phyloP scores from a whole-genome alignment of 2,113 vertebrate genomes.

The Mesembrinibis cayennensis region DNA sequence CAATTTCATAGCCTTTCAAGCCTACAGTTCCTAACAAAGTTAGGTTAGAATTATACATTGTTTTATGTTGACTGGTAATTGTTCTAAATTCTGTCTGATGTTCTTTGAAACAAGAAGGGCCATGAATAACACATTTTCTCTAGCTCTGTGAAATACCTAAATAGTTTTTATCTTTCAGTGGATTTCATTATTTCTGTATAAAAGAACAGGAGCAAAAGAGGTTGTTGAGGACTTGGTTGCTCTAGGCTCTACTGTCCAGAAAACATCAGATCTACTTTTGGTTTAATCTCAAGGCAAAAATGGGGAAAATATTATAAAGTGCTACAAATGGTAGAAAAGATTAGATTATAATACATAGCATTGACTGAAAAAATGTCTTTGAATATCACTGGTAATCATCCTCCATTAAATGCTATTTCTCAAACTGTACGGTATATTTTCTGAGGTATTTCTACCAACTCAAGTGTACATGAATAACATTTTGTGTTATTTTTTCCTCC shows the following conservation, averaged over 20 bases:
- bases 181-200: neutral
- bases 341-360: neutral
- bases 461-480: neutral
- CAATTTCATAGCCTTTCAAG: neutral
- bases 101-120: neutral
- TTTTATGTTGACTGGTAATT: neutral
- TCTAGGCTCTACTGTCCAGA: neutral
- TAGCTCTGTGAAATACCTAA: neutral
- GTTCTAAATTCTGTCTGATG: neutral
- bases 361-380: neutral
- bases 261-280: neutral
- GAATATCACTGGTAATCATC: neutral
- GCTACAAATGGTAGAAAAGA: neutral
- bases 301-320: neutral
- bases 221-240: neutral
- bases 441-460: neutral
- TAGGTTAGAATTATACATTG: neutral
- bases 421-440: neutral
- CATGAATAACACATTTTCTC: neutral
- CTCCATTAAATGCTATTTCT: neutral
- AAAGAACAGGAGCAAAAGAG: neutral
- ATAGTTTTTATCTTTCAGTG: neutral
- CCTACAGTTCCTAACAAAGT: neutral
- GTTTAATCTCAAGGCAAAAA: neutral
- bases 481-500: neutral